Base-by-base conservation (phyloP, 35 echinoderm and acorn worm genomes). In the Ophiothrix spiculata region DNA sequence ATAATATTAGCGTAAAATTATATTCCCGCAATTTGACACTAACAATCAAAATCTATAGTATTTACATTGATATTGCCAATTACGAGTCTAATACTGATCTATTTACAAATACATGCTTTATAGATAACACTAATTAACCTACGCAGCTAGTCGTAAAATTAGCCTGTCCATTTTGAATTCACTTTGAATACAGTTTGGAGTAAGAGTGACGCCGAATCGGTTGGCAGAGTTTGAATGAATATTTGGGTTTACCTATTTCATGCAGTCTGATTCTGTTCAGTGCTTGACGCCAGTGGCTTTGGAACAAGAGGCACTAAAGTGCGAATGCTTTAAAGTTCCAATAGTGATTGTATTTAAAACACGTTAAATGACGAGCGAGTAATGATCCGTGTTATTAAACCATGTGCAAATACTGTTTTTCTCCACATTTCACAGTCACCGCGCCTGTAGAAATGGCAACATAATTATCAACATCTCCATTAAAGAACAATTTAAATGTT, bases 331-430 rank as follows among this genome's bases (percentile, higher is more conserved):
- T 15, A n/a, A 25, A 25, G 6, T 6, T 28, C 3, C 16, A 69
- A n/a, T 25, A 15, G 17, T 15, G 29, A 69, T 69, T 4, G 60
- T n/a, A 25, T 69, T 69, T 25, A 69, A 69, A 10, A 69, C 60
- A 69, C 60, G 60, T 69, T 69, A 69, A 69, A 69, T 69, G 60
- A 69, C 29, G 60, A 28, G 60, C 29, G 1, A 25, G 4, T 69
- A 69, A 69, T 69, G 60, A 69, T 69, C 60, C 60, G 60, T 69
- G 60, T 69, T 69, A 69, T 69, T 69, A 69, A 69, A 69, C 60
- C 60, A 69, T 69, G 25, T 10, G 60, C 60, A 69, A 10, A 69
- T 10, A 69, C 8, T 4, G 17, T 69, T 69, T 69, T 6, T 69
- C n/a, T n/a, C n/a, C n/a, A n/a, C n/a, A n/a, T n/a, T n/a, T n/a